Base-by-base conservation (phyloP, 2,888 invertebrate genomes). In the Drosophila tripunctata region DNA sequence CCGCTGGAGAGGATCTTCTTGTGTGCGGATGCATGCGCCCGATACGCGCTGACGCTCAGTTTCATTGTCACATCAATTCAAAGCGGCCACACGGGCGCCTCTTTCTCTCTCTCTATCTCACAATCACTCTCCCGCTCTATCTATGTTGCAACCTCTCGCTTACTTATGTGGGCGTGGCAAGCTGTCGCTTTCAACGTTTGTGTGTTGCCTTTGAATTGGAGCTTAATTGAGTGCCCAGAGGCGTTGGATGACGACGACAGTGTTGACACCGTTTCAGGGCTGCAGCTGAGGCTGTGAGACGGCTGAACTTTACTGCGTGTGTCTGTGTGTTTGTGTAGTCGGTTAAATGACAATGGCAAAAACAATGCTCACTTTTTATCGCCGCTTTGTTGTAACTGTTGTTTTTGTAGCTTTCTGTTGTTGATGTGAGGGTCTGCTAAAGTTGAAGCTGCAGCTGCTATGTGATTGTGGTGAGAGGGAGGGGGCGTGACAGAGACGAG, bases 11-110 rank as follows among this genome's bases (percentile, higher is more conserved):
- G 93, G 89, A 96, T 96, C 93, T 96, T 96, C 92, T 96, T 96
- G 92, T 96, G 96, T 91, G 96, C 96, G 78, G 96, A 96, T 91
- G 96, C 96, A 92, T 96, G 96, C 90, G 96, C 96, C 91, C 96
- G 94, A 92, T 96, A 96, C 89, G 96, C 96, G 89, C 96, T 96
- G 89, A 96, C 96, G 92, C 96, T 96, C 90, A 96, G 93, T 94
- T 96, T 96, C 96, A 96, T 96, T 89, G 78, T 84, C 75, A 75
- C 88, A 80, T 80, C 67, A 79, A 80, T 79, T 75, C 79, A 61
- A 40, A 31, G 51, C 41, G 64, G 43, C 52, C 52, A 40, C 54
- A 56, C 36, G 35, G 43, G 44, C 62, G 44, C 44, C 66, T 35
- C 63, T 40, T 35, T 27, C 35, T 54, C 17, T 52, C 40, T 33